phyloP scores from a whole-genome alignment of 2,113 vertebrate species.

The Bufo bufo region DNA sequence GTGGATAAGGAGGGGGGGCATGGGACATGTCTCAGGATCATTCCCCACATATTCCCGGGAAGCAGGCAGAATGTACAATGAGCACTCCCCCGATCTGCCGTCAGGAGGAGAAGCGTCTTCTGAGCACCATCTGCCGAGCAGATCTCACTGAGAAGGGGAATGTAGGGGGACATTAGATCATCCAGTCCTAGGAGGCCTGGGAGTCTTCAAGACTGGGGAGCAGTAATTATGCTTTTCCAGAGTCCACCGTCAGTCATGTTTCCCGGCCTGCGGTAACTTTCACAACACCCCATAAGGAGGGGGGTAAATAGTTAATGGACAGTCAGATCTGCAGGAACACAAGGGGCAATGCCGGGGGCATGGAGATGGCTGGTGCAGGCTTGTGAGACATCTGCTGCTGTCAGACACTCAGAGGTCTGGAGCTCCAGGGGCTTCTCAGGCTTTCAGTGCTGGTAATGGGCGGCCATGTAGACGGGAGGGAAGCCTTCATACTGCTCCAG shows the following conservation, averaged over 20 bases:
- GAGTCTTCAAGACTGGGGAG: too few species aligned
- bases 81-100: slow-evolving; percentile 39
- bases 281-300: background rate
- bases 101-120: background rate
- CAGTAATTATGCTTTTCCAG: background rate
- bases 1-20: background rate
- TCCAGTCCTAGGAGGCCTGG: background rate
- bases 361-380: background rate
- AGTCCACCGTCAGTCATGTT: background rate
- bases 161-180: too few species aligned
- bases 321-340: background rate
- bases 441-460: too few species aligned
- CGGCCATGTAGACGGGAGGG: background rate
- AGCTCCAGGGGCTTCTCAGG: background rate
- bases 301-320: background rate
- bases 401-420: slow-evolving; percentile 18
- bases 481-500: background rate
- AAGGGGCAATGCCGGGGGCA: background rate
- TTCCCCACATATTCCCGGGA: background rate
- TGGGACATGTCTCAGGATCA: background rate
- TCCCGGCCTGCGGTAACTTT: background rate
- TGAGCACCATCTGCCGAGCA: slow-evolving; percentile 6
- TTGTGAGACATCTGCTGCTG: slow-evolving; percentile 46
- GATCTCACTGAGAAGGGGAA: background rate
- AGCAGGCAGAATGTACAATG: slow-evolving; percentile 45